A percentile compares a stretch with the other conserved stretches of the same genome.
phyloP scores from a whole-genome alignment of 2,113 vertebrate genomes.

The Microcebus ravelobensis region DNA sequence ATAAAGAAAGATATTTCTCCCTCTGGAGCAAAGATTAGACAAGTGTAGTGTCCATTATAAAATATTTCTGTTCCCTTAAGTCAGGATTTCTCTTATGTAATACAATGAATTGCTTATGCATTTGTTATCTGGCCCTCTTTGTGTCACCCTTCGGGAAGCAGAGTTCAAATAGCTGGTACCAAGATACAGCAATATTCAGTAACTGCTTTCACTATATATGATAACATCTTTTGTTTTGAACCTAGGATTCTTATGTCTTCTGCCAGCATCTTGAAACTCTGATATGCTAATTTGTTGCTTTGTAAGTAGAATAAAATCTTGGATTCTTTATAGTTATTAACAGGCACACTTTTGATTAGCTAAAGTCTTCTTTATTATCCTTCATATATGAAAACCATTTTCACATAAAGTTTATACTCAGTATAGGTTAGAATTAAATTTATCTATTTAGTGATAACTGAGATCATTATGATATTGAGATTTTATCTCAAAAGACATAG shows the following conservation, averaged over 20 bases:
- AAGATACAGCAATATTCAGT: neutral
- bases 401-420: neutral
- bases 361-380: neutral
- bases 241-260: neutral
- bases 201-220: neutral
- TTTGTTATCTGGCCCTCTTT: neutral
- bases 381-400: neutral
- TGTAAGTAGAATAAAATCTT: neutral
- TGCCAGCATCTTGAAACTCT: neutral
- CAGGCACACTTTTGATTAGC: neutral
- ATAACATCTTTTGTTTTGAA: neutral
- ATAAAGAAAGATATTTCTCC: neutral
- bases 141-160: neutral
- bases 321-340: neutral
- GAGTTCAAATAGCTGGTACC: neutral
- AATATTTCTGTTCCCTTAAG: neutral
- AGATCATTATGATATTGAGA: neutral
- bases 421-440: neutral
- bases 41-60: neutral
- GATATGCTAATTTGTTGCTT: neutral
- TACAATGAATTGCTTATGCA: neutral
- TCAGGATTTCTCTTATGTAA: neutral
- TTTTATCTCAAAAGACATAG: neutral
- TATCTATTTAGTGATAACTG: neutral
- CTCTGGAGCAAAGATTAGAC: neutral